These are phyloP conservation scores for Xylocampa areola DNA, from an alignment of 2,888 invertebrate species.

Conservation along the genomic window DNA sequence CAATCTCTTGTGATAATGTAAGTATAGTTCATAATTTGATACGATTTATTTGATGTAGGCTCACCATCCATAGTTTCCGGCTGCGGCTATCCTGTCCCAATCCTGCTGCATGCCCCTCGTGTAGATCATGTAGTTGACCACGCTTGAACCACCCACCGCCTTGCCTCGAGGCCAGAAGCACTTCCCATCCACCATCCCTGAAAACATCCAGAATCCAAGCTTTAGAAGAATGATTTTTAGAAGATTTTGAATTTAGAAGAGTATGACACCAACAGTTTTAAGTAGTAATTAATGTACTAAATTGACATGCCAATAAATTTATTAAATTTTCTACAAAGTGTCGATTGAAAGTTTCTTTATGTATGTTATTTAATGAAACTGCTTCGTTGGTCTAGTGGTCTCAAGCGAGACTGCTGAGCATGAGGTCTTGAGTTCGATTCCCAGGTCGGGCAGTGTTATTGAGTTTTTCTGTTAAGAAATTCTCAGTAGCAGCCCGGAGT, in stretches of 20 bases:
- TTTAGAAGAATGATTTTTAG: background rate
- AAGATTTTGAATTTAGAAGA: background rate
- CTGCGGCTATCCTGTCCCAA: slow-evolving; percentile 91
- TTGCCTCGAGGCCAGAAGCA: slow-evolving; percentile 87
- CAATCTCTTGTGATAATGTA: slow-evolving; percentile 3
- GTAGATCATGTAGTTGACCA: slow-evolving; percentile 91
- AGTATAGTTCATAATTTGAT: background rate
- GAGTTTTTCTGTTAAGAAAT: too few relatives aligned
- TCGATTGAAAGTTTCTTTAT: too few relatives aligned
- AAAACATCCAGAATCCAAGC: slow-evolving; percentile 27
- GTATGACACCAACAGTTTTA: background rate
- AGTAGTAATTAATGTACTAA: background rate
- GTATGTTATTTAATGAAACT: too few relatives aligned
- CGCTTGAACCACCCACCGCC: slow-evolving; percentile 86
- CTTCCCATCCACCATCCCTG: slow-evolving; percentile 79
- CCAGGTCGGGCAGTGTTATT: too few relatives aligned
- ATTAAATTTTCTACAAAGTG: too few relatives aligned
- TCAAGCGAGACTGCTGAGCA: too few relatives aligned
- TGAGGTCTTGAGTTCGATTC: too few relatives aligned
- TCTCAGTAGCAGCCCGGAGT: too few relatives aligned
- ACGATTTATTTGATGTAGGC: slow-evolving; percentile 18
- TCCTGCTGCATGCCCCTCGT: slow-evolving; percentile 91
- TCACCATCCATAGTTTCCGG: slow-evolving; percentile 92
- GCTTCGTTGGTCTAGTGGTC: too few relatives aligned
- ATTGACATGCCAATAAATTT: too few relatives aligned